These are phyloP conservation scores for Plectropomus leopardus DNA, from an alignment of 2,113 vertebrate species.

Conservation along the genomic window DNA sequence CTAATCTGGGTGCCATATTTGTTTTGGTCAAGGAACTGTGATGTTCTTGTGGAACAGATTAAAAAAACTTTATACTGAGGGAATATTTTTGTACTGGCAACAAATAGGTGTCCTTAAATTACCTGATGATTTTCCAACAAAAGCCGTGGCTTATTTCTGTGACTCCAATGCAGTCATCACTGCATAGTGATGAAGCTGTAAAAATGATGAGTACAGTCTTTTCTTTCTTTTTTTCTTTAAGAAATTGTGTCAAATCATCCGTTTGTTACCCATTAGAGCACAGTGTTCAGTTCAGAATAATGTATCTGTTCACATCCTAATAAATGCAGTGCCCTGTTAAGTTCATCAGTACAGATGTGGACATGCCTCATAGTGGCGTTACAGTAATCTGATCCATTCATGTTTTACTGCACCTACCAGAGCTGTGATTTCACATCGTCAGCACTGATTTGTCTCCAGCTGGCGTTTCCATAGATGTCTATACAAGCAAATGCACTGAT, in stretches of 20 bases:
- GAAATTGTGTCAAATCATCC: neutral
- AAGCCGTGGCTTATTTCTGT: no score
- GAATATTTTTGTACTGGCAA: neutral
- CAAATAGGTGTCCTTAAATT: no score
- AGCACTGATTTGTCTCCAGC: constrained; percentile 47
- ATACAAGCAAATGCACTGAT: constrained; percentile 52
- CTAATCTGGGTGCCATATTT: neutral
- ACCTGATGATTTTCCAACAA: no score
- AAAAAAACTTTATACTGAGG: neutral
- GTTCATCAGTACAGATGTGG: constrained; percentile 28
- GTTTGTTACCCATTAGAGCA: neutral
- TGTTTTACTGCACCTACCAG: constrained; percentile 54
- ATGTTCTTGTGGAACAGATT: neutral
- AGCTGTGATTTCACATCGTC: constrained; percentile 61
- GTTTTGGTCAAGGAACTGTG: neutral
- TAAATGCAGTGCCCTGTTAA: constrained; percentile 25
- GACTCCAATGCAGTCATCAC: no score
- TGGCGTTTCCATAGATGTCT: constrained; percentile 29
- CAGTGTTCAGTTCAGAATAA: neutral
- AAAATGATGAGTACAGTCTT: neutral
- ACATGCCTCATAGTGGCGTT: constrained; percentile 16
- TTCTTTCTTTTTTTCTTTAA: neutral
- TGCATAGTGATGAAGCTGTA: no score
- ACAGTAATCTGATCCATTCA: constrained; percentile 40
- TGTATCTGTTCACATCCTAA: neutral